A percentile compares a stretch with the other conserved stretches of the same genome.
Conservation (phyloP, 2,797 vertebrate genomes). For the Aratinga solstitialis region DNA sequence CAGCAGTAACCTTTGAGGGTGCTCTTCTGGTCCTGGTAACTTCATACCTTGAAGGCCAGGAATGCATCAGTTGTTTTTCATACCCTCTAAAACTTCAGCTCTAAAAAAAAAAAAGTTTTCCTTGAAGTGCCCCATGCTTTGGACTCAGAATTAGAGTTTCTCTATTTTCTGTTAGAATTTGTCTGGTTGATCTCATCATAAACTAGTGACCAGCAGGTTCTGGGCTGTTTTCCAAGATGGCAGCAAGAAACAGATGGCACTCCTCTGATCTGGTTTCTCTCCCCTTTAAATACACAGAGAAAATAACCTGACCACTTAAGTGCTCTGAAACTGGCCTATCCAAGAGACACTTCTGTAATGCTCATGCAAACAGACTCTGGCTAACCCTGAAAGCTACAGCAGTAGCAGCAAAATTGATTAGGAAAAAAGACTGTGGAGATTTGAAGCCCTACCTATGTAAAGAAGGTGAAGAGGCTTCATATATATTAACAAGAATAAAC, state of each 20-base stretch:
- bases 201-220: not conserved
- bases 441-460: not conserved
- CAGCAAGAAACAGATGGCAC: not conserved
- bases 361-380: fast-evolving
- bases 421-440: not conserved
- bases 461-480: not conserved
- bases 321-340: not conserved
- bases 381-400: not conserved
- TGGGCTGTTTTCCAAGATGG: not conserved
- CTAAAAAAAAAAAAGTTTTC: not conserved
- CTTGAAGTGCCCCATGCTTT: not conserved
- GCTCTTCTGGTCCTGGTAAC: not conserved
- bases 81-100: not conserved
- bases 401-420: not conserved
- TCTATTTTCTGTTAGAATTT: not conserved
- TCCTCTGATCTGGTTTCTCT: not conserved
- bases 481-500: not conserved
- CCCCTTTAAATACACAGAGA: not conserved
- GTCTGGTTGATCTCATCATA: not conserved
- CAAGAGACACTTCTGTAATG: not conserved
- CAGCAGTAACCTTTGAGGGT: not conserved
- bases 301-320: not conserved
- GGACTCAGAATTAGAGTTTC: not conserved
- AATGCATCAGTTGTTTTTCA: not conserved
- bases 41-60: not conserved